These are phyloP conservation scores for Hyles euphorbiae DNA, from an alignment of 1,140 invertebrate species.

Conservation along the genomic window DNA sequence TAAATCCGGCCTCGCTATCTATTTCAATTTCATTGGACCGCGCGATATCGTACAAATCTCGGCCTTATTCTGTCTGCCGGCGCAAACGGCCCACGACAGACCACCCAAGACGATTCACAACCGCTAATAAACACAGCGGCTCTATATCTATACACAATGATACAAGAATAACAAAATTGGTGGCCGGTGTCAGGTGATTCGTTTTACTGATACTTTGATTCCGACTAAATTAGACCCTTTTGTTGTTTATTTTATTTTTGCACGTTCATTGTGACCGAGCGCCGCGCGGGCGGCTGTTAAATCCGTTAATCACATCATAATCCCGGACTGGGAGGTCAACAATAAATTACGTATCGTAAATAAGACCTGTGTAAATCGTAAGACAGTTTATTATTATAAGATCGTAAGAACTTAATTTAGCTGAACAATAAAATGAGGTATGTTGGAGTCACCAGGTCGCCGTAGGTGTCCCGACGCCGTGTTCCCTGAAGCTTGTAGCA, in stretches of 20 bases:
- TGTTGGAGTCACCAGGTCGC: conserved; percentile 13
- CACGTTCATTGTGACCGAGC: conserved; percentile 11
- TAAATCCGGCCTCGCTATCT: conserved; percentile 60
- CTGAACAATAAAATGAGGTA: conserved; percentile 40
- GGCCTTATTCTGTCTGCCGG: conserved; percentile 52
- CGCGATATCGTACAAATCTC: conserved; percentile 63
- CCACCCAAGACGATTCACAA: conserved; percentile 58
- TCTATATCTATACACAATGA: conserved; percentile 43
- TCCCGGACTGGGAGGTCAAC: conserved; percentile 21
- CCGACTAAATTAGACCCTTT: no score
- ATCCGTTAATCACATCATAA: conserved; percentile 24
- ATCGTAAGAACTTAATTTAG: conserved; percentile 42
- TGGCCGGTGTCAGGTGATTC: conserved; percentile 22
- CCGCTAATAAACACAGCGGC: conserved; percentile 53
- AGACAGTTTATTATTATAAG: conserved; percentile 28
- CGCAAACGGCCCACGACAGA: conserved; percentile 44
- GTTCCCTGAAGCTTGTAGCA: conserved; percentile 12
- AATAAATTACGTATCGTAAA: conserved; percentile 40
- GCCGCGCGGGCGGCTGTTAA: conserved; percentile 12
- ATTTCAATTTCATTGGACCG: conserved; percentile 61
- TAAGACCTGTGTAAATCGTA: conserved; percentile 30
- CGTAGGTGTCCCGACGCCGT: conserved; percentile 8
- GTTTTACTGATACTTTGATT: conserved; percentile 18
- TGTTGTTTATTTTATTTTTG: conserved; percentile 6
- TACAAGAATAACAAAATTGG: conserved; percentile 33